Percentiles rank a stretch among this genome's conserved stretches.
These are phyloP conservation scores for Drosophila quadrilineata DNA, from an alignment of 1,140 invertebrate genomes.

Conservation along the genomic window DNA sequence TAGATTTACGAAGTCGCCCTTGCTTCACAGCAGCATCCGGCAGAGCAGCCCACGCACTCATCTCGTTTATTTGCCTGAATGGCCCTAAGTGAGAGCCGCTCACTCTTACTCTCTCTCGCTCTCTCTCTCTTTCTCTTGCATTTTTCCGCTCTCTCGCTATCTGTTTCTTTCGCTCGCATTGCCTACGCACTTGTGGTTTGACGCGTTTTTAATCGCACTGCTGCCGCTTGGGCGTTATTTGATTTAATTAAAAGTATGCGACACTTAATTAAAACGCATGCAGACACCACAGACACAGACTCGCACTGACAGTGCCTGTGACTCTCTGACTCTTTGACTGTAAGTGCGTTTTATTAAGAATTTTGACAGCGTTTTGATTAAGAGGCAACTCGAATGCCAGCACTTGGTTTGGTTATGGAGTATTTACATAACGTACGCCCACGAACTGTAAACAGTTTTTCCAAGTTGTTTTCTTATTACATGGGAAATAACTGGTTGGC, in stretches of 20 bases:
- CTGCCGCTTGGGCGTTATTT: slow-evolving; percentile 52
- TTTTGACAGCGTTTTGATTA: slow-evolving; percentile 75
- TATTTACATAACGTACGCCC: slow-evolving; percentile 30
- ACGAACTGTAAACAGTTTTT: slow-evolving; percentile 16
- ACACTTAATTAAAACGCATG: slow-evolving; percentile 75
- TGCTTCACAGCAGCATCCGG: slow-evolving; percentile 22
- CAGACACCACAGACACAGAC: slow-evolving; percentile 41
- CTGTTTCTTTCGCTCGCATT: neutral
- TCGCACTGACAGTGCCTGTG: slow-evolving; percentile 7
- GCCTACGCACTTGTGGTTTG: slow-evolving; percentile 41
- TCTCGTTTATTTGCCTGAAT: neutral
- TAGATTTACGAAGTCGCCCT: slow-evolving; percentile 15
- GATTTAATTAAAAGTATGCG: slow-evolving; percentile 71
- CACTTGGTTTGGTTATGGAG: no score
- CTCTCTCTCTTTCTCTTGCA: slow-evolving; percentile 26
- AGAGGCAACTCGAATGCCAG: slow-evolving; percentile 34
- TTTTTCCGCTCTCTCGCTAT: slow-evolving; percentile 27
- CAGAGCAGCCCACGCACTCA: slow-evolving; percentile 22
- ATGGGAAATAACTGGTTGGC: slow-evolving; percentile 45
- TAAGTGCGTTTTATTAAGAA: slow-evolving; percentile 64
- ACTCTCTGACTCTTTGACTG: slow-evolving; percentile 7
- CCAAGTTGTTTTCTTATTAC: slow-evolving; percentile 12
- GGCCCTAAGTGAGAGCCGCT: slow-evolving; percentile 22
- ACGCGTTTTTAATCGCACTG: slow-evolving; percentile 49
- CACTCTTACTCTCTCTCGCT: neutral